Base-by-base conservation (phyloP, 1,140 invertebrate genomes). In the Metaphire vulgaris region DNA sequence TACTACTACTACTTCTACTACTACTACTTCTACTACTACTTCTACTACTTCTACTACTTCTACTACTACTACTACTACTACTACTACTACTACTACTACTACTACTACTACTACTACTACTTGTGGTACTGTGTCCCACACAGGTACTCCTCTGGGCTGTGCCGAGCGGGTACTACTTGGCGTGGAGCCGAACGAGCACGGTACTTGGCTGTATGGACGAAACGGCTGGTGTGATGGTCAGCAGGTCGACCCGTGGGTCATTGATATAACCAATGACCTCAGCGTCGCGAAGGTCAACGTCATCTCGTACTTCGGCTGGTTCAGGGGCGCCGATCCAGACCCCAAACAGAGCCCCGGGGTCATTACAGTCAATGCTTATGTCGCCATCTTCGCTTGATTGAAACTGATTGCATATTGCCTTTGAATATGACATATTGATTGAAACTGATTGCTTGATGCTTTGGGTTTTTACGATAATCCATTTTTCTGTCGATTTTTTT, bases 161-260 rank as follows among this genome's bases (percentile, higher is more conserved):
- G 81, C 81, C 28, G 77, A 82, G 33, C 74, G 74, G 29, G 81
- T 81, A 0, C 72, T 68, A n/a, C 67, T 41, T 32, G 81, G 81
- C 21, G 80, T 80, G 16, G 78, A 78, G 33, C 81, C 81, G 0
- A 82, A 82, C 73, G 81, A 82, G 75, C 81, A 82, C 75, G 81
- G 81, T 6, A 82, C 81, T 6, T 82, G 81, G 81, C 69, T 82
- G 69, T 82, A 82, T 78, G 81, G 81, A 0, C 74, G 81, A 28
- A 80, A 82, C 74, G 81, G 81, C 33, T 82, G 81, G 81, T 82
- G 81, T 78, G 80, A 81, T 72, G 81, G 81, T 0, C 72, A 76
- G 41, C 77, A 81, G 33, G 80, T 82, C 2, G 76, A 75, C 26
- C 80, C 80, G 0, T 81, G 79, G 81, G 72, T 80, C 34, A 72